Base-by-base conservation (phyloP, 1,140 invertebrate genomes). In the Conus betulinus region DNA sequence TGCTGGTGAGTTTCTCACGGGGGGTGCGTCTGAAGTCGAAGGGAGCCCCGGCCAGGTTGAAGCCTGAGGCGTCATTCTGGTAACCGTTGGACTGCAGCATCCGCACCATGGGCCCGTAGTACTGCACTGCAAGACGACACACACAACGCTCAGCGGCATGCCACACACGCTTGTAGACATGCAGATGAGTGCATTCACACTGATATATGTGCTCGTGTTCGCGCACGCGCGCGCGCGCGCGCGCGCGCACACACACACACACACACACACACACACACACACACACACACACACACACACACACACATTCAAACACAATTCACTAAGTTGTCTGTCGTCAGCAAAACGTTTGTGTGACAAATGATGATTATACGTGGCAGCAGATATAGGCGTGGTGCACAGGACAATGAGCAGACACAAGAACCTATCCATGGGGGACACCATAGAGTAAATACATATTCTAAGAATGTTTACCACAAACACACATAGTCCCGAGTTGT, bases 21-120 rank as follows among this genome's bases (percentile, higher is more conserved):
- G 99, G 99, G 90, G 97, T 98, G 96, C 97, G 98, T 91, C 99
- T 96, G 95, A 99, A 99, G 95, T 99, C 99, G 96, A 98, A 99
- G 5, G 99, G 99, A 82, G 99, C 99, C 89, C 98, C 99, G 91
- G 97, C 96, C 20, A 99, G 13, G 67, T 71, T 71, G 67, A 7
- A 71, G 6, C 6, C 95, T 84, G 97, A 97, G 1, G 97, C 92
- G 94, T 97, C 97, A 89, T 98, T 96, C 20, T 96, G 95, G 94
- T 99, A 99, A 63, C 98, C 98, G 88, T 97, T 94, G 39, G 96
- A 93, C 0, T 98, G 97, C 27, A 99, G 95, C 90, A 96, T 96
- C 93, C 98, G 97, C 20, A 97, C 98, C 91, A 99, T 98, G 86
- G 97, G 96, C 90, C 97, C 97, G 94, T 99, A 99, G 95, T 99